Conservation (phyloP, 1,140 invertebrate species). For the Megalonaias nervosa region DNA sequence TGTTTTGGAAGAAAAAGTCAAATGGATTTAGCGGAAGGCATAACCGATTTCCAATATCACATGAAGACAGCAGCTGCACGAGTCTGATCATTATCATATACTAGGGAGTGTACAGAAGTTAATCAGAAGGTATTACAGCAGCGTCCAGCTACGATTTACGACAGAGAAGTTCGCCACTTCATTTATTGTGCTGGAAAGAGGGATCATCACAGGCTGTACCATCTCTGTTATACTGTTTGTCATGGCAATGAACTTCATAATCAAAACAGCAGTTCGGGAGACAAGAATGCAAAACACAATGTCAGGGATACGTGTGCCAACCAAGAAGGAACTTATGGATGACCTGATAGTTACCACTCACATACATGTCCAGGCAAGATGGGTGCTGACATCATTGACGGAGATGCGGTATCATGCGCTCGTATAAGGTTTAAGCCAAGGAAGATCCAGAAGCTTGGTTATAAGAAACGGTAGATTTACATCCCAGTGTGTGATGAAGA, state of each 20-base stretch:
- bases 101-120: background rate
- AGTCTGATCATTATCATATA: too few relatives aligned
- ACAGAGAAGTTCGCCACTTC: background rate
- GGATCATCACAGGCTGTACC: slow-evolving; percentile 7
- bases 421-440: slow-evolving; percentile 9
- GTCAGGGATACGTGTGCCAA: background rate
- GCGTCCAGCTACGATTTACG: background rate
- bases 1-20: too few relatives aligned
- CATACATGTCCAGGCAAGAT: background rate
- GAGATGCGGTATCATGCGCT: background rate
- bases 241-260: slow-evolving; percentile 1
- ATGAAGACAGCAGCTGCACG: too few relatives aligned
- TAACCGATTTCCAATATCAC: too few relatives aligned
- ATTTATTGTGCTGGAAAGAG: background rate
- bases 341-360: background rate
- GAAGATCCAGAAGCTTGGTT: background rate
- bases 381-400: background rate
- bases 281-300: background rate
- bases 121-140: background rate
- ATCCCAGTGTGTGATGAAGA: too few relatives aligned
- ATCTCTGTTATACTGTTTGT: slow-evolving; percentile 1
- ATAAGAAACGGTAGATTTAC: too few relatives aligned
- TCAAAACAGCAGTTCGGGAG: background rate
- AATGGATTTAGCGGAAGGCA: too few relatives aligned
- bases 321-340: background rate